A percentile compares a stretch with the other conserved stretches of the same genome.
These are phyloP conservation scores for Pogona vitticeps DNA, from an alignment of 2,113 vertebrate species.

Conservation along the genomic window DNA sequence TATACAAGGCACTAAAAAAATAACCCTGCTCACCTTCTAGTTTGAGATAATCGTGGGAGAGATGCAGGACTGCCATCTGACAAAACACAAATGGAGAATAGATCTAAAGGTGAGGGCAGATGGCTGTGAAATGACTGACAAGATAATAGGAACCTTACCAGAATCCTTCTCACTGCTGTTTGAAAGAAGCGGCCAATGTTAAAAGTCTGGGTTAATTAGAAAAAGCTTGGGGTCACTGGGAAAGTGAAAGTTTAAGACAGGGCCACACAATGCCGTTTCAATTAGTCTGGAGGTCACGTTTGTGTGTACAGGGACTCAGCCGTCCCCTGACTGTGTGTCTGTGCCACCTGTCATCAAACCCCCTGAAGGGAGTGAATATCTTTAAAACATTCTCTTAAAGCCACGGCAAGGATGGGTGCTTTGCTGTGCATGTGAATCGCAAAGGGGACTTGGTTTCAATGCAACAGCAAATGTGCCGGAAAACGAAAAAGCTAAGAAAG, in stretches of 20 bases:
- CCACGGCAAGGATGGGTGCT: no score
- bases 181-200: constrained; percentile 34
- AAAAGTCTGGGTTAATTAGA: not conserved
- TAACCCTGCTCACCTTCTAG: constrained; percentile 40
- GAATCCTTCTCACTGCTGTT: constrained; percentile 24
- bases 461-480: no score
- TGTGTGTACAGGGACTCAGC: not conserved
- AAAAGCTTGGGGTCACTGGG: not conserved
- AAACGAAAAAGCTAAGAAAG: no score
- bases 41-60: constrained; percentile 37
- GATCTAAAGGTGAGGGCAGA: constrained; percentile 19
- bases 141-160: constrained; percentile 25
- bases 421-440: no score
- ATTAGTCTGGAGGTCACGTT: constrained; percentile 23
- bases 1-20: constrained; percentile 43
- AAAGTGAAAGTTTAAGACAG: constrained; percentile 24
- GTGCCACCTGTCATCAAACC: not conserved
- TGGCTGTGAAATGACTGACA: constrained; percentile 38
- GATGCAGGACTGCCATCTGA: constrained; percentile 23
- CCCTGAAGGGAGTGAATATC: no score
- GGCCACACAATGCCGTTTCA: constrained; percentile 3
- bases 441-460: no score
- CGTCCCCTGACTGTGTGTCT: not conserved
- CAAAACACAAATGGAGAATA: constrained; percentile 4
- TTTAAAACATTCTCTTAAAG: no score